Percentiles rank a stretch among this genome's conserved stretches.
These are phyloP conservation scores for Otis tarda DNA, from an alignment of 2,113 vertebrate species.

Conservation along the genomic window DNA sequence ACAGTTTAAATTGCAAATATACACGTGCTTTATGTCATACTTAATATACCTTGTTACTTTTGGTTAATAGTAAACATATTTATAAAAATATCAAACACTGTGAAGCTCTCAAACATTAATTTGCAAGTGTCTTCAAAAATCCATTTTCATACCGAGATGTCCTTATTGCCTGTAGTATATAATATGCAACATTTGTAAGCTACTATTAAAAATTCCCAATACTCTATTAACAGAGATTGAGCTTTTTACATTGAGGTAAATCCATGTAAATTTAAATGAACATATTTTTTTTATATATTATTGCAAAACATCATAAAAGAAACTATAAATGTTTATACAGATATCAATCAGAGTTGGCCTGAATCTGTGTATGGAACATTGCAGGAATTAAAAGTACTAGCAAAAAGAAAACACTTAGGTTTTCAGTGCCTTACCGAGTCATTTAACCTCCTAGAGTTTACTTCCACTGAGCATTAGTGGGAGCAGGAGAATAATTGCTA, in stretches of 20 bases:
- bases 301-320: neutral
- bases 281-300: neutral
- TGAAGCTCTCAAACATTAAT: neutral
- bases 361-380: neutral
- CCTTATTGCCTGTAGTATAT: neutral
- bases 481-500: neutral
- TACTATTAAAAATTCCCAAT: neutral
- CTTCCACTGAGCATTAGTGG: neutral
- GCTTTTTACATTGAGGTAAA: neutral
- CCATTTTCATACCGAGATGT: neutral
- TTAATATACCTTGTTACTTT: neutral
- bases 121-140: neutral
- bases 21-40: neutral
- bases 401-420: neutral
- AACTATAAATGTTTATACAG: neutral
- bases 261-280: neutral
- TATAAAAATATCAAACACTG: neutral
- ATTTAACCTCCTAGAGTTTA: neutral
- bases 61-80: neutral
- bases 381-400: no score
- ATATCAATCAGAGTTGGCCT: neutral
- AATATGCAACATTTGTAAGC: neutral
- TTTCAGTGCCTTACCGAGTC: neutral
- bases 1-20: neutral
- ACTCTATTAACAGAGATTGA: neutral